phyloP scores from a whole-genome alignment of 2,888 invertebrate genomes.

The Phorcus lineatus region DNA sequence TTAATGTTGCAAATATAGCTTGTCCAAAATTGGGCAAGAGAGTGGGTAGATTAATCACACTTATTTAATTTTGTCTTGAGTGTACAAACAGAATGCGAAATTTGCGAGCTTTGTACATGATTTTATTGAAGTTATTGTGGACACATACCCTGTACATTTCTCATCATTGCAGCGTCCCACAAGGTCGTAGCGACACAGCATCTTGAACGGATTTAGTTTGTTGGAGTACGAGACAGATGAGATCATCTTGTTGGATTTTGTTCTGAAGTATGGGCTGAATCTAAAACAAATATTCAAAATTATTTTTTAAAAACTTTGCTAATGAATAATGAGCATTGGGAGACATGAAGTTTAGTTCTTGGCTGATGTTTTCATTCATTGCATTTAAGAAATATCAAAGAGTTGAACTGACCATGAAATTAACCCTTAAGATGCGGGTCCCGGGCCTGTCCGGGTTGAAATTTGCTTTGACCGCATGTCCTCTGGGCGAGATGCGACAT shows the following conservation, averaged over 20 bases:
- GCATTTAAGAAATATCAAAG: background rate
- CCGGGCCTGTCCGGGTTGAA: no score
- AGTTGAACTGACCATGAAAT: no score
- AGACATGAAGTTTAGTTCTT: no score
- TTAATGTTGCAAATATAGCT: no score
- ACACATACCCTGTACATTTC: constrained; percentile 65
- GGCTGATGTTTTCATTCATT: background rate
- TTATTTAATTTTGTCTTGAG: no score
- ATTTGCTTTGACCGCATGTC: no score
- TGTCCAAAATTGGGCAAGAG: no score
- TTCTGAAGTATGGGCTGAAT: constrained; percentile 68
- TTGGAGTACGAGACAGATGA: constrained; percentile 59
- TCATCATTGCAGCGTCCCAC: constrained; percentile 72
- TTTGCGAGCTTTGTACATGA: no score
- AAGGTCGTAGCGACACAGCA: constrained; percentile 68
- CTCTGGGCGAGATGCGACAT: no score
- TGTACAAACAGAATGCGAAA: no score
- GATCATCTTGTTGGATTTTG: constrained; percentile 58
- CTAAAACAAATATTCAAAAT: constrained; percentile 37
- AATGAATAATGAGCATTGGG: background rate
- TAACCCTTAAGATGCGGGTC: no score
- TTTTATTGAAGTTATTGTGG: background rate
- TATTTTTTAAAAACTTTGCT: background rate
- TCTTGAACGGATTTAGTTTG: constrained; percentile 61
- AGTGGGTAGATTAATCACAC: no score